Conservation (phyloP, 2,113 vertebrate species). For the Diadophis punctatus region DNA sequence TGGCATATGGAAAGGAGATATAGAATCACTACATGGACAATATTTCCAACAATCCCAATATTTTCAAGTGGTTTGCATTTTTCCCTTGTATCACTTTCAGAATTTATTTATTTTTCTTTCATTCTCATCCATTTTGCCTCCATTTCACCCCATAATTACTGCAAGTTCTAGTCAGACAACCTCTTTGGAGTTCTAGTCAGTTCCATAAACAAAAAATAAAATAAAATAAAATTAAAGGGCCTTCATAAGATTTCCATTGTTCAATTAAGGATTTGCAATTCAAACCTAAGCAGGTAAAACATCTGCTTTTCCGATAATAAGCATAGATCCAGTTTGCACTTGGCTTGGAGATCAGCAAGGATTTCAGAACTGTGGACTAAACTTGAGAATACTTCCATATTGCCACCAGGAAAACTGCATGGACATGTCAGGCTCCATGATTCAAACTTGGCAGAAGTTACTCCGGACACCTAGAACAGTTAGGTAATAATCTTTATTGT, state of each 20-base stretch:
- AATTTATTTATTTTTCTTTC: background rate
- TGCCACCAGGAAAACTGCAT: background rate
- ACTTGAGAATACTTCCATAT: background rate
- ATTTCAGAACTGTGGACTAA: background rate
- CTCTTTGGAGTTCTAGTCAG: background rate
- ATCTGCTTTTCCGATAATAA: background rate
- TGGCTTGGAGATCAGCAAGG: background rate
- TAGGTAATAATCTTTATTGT: background rate
- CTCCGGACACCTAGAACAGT: background rate
- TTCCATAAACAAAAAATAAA: background rate
- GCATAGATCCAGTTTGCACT: background rate
- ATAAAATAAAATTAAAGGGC: background rate
- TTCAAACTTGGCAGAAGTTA: background rate
- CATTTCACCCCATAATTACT: background rate
- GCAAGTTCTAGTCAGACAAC: background rate
- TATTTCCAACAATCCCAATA: background rate
- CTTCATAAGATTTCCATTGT: background rate
- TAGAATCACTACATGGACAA: too few species aligned
- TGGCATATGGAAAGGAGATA: background rate
- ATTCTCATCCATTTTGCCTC: background rate
- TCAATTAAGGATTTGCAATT: background rate
- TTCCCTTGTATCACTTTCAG: background rate
- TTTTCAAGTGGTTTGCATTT: background rate
- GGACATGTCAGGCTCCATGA: background rate
- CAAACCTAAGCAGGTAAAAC: background rate